Base-by-base conservation (phyloP, 2,797 vertebrate species). In the Calcarius lapponicus region DNA sequence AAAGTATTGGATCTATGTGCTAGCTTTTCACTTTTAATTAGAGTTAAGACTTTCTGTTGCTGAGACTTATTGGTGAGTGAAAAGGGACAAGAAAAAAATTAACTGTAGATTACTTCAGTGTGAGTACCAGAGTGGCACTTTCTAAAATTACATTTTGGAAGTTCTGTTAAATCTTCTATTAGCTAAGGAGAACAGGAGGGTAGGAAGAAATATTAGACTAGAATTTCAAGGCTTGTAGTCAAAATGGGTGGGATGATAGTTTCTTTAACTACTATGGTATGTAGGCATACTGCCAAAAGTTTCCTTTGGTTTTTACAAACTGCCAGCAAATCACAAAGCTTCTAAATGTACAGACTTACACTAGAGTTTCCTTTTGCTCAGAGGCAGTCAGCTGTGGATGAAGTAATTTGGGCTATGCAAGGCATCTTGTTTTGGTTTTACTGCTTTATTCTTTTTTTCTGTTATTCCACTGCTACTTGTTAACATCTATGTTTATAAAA, bases 331-430 rank as follows among this genome's bases (percentile, higher is more conserved):
- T 92, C 34, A 5, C 0, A 4, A 85, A 73, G 51, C 82, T 95
- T 93, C 83, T 96, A 96, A 92, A 71, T 80, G 54, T 94, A 53
- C 56, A 93, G 71, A 85, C 88, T 86, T 86, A 51, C 71, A 38
- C 75, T 93, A 80, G 70, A 94, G 58, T 79, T 85, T 94, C 62
- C 74, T 90, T 96, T 85, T 95, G 70, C 88, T 95, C 83, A 78
- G 67, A 87, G 74, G 57, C 86, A 95, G 88, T 96, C 86, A 97
- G 91, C 85, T 97, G 95, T 95, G 86, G 80, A 96, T 96, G 80
- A 97, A 96, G 83, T 96, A 6, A 97, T 95, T 95, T 61, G 62
- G 95, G 93, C 91, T 97, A 93, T 96, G 90, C 92, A 80, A 96
- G 88, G 72, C 71, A 88, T 95, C 62, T 90, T 88, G 73, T 88